Evolutionary conservation across 2,113 vertebrate genomes (phyloP).

Genomic region (Elgaria multicarinata): DNA sequence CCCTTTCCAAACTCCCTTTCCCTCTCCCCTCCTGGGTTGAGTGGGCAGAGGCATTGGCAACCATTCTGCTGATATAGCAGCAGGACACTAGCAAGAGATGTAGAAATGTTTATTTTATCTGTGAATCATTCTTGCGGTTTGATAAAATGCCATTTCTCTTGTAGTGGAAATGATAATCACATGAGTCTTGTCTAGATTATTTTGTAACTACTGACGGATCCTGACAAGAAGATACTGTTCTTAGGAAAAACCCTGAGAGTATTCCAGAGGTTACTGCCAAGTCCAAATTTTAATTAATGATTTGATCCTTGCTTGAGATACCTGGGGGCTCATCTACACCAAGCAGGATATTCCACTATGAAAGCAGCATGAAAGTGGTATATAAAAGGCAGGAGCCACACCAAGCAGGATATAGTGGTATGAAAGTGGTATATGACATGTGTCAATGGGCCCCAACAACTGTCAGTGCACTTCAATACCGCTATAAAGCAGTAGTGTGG

Average conservation of each 20-base stretch:
- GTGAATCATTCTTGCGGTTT: not conserved
- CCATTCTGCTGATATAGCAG: not conserved
- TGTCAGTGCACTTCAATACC: too few relatives aligned
- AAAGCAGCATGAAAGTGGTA: too few relatives aligned
- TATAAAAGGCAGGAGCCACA: too few relatives aligned
- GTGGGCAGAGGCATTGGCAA: not conserved
- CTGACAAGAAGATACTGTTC: not conserved
- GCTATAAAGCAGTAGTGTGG: too few relatives aligned
- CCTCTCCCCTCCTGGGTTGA: not conserved
- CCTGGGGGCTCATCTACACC: too few relatives aligned
- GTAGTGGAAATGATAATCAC: not conserved
- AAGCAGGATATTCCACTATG: too few relatives aligned
- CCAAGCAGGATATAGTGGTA: too few relatives aligned
- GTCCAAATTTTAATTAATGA: not conserved
- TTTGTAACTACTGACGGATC: not conserved
- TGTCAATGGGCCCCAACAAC: too few relatives aligned
- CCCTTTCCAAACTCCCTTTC: not conserved
- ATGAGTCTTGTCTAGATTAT: not conserved
- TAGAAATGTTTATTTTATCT: not conserved
- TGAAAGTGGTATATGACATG: too few relatives aligned
- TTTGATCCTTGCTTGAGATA: not conserved
- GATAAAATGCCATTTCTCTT: not conserved
- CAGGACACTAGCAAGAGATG: not conserved
- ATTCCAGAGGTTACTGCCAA: not conserved
- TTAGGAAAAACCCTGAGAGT: not conserved